Conservation (phyloP, 1,140 invertebrate species). For the Aphis gossypii region DNA sequence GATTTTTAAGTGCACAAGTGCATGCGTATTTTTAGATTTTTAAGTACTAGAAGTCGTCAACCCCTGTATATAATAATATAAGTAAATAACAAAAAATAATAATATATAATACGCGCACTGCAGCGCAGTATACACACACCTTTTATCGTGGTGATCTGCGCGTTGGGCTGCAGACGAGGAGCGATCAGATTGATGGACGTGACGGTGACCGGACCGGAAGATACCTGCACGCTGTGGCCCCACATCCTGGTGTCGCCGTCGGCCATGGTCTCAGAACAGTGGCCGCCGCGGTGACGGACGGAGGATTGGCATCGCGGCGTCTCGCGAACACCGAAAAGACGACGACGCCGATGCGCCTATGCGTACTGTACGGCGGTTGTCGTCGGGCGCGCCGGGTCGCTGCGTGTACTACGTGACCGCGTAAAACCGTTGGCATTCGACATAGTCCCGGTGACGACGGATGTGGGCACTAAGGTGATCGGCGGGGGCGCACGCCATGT, state of each 20-base stretch:
- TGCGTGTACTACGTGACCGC: background rate
- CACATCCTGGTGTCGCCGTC: conserved; percentile 50
- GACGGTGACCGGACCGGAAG: conserved; percentile 62
- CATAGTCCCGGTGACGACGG: background rate
- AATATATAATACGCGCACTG: background rate
- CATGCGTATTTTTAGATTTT: too few relatives aligned
- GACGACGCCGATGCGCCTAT: background rate
- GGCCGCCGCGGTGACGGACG: background rate
- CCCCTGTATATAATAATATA: too few relatives aligned
- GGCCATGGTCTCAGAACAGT: conserved; percentile 20
- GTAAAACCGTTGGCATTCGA: conserved; percentile 2
- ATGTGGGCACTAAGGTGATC: background rate
- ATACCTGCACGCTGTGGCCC: conserved; percentile 60
- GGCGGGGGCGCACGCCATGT: background rate
- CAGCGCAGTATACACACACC: background rate
- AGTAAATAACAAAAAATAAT: too few relatives aligned
- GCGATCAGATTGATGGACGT: conserved; percentile 61
- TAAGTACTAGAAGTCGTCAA: too few relatives aligned
- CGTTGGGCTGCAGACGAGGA: conserved; percentile 14
- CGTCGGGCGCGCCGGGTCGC: background rate
- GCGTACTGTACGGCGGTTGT: background rate
- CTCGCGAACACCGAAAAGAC: background rate
- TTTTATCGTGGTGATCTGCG: conserved; percentile 50
- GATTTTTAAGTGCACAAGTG: too few relatives aligned
- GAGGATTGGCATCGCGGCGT: background rate